Conservation (phyloP, 2,113 vertebrate species). For the Ailuropoda melanoleuca region DNA sequence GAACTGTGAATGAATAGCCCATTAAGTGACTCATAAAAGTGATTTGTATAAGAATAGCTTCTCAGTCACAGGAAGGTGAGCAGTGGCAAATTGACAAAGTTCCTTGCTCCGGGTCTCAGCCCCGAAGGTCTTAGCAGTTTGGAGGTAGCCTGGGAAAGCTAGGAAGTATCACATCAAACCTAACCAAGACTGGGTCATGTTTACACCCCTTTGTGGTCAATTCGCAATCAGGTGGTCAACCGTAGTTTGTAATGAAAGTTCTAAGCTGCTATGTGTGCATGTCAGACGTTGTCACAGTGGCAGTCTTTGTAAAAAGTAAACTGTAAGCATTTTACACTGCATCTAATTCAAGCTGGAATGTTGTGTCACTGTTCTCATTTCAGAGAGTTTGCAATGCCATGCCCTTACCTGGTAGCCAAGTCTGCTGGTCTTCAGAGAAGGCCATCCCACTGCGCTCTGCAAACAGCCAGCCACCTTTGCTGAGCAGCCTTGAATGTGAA, state of each 20-base stretch:
- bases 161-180: background rate
- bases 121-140: background rate
- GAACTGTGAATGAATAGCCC: constrained; percentile 15
- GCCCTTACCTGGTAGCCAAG: background rate
- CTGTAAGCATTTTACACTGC: background rate
- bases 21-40: constrained; percentile 54
- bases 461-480: background rate
- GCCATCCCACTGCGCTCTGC: background rate
- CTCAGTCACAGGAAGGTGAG: background rate
- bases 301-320: background rate
- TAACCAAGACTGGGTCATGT: background rate
- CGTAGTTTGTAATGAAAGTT: background rate
- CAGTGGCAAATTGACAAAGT: background rate
- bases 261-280: background rate
- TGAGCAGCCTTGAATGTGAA: constrained; percentile 15
- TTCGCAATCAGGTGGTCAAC: background rate
- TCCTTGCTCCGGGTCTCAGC: background rate
- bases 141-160: background rate
- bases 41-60: constrained; percentile 48
- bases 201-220: background rate
- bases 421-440: background rate
- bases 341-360: background rate
- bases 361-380: background rate
- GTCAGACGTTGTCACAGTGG: background rate
- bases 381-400: background rate